phyloP scores from a whole-genome alignment of 2,888 invertebrate species.

The Phymatocera aterrima region DNA sequence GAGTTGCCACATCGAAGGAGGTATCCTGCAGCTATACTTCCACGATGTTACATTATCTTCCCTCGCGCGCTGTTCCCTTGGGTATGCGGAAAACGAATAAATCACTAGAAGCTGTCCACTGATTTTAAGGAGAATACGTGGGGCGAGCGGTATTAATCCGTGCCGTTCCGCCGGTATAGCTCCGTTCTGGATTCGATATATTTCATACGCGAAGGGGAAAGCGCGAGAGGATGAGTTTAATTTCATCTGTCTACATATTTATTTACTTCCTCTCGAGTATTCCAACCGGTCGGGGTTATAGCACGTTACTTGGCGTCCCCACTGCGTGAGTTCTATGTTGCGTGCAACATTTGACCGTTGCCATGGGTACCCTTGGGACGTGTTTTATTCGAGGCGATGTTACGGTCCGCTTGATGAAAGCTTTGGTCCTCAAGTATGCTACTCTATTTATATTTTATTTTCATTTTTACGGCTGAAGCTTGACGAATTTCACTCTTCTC shows the following conservation, averaged over 20 bases:
- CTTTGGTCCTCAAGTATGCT: background rate
- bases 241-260: background rate
- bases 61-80: background rate
- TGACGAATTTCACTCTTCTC: background rate
- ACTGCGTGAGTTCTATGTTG: background rate
- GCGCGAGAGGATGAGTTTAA: background rate
- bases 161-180: background rate
- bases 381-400: background rate
- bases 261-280: background rate
- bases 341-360: slow-evolving; percentile 41
- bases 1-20: background rate
- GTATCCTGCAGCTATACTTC: background rate
- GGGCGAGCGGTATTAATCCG: background rate
- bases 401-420: background rate
- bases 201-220: background rate
- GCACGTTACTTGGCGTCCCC: background rate
- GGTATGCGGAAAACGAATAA: slow-evolving; percentile 5
- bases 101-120: slow-evolving; percentile 11
- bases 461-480: background rate
- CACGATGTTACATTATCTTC: background rate
- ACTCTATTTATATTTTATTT: background rate
- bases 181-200: background rate
- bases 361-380: slow-evolving; percentile 14
- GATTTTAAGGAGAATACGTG: slow-evolving; percentile 31
- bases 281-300: background rate